phyloP scores from a whole-genome alignment of 2,888 invertebrate genomes.

The Achlya flavicornis region DNA sequence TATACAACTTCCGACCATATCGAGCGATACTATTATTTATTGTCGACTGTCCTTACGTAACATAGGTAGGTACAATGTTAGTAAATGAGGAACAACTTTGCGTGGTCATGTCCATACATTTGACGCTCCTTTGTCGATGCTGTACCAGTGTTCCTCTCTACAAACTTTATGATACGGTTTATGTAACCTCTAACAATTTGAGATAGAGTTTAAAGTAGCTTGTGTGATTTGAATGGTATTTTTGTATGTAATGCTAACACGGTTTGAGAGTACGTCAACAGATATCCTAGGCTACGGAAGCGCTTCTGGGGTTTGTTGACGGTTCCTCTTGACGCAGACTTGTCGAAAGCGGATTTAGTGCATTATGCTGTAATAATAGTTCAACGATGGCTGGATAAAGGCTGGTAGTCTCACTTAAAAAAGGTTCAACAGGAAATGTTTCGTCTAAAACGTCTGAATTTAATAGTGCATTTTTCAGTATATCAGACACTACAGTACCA shows the following conservation, averaged over 20 bases:
- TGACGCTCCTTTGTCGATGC: constrained; percentile 32
- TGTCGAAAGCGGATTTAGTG: background rate
- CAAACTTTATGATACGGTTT: constrained; percentile 15
- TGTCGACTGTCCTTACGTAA: constrained; percentile 38
- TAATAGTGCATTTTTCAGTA: too few species aligned
- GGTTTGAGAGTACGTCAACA: background rate
- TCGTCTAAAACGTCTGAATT: too few species aligned
- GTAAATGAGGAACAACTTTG: constrained; percentile 62
- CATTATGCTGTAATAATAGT: background rate
- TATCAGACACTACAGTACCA: too few species aligned
- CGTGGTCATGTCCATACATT: constrained; percentile 48
- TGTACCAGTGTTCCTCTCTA: constrained; percentile 24
- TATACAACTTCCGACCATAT: constrained; percentile 9
- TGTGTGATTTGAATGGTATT: background rate
- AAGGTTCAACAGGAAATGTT: background rate
- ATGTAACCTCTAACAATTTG: background rate
- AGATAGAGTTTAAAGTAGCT: background rate
- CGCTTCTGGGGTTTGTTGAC: background rate
- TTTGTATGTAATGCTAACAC: background rate
- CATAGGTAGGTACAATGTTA: constrained; percentile 51
- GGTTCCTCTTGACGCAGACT: background rate
- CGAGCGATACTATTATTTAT: constrained; percentile 33
- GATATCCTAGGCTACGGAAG: constrained; percentile 3
- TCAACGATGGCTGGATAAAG: background rate
- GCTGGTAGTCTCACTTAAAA: too few species aligned